Base-by-base conservation (phyloP, 2,888 invertebrate species). In the Boloria euphrosyne region DNA sequence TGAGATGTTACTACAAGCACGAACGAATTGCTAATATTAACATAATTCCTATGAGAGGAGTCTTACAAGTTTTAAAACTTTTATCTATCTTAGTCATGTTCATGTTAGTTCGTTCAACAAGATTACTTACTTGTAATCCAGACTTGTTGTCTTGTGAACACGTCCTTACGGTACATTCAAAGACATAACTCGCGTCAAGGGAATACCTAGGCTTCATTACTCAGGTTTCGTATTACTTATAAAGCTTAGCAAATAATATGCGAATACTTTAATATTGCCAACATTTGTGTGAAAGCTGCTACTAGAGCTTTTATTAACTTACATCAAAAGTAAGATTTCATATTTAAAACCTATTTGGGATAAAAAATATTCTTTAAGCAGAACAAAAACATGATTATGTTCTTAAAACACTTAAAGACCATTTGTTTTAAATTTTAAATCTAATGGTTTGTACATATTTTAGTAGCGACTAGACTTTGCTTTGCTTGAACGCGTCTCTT, bases 181-280 rank as follows among this genome's bases (percentile, higher is more conserved):
- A 44, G 31, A 65, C 43, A 17, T 47, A 17, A 54, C 52, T 58
- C 60, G 47, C 52, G 27, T 22, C 49, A 38, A 17, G 52, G 65
- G 65, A 53, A 50, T 60, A 62, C 18, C 16, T 49, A 27, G 51
- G 62, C 59, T 60, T 55, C 52, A 67, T 47, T 59, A 67, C 52
- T 67, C 38, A 55, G 17, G 50, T 54, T 17, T 43, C 16, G 31
- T 55, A 60, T 65, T 55, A 61, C 31, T 46, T 16, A 16, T 4
- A 43, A 44, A 22, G 44, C 46, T 46, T 46, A 7, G 27, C 27
- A 7, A n/a, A 51, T 54, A 44, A 13, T 38, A 7, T 6, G n/a
- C 31, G 10, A 53, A 55, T 55, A 44, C 13, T 13, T 54, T 18
- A 38, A 18, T 38, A 38, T 7, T 14, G n/a, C 55, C 44, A 55